Evolutionary conservation across 2,113 vertebrate species (phyloP), one percentile per base, ranked within the genome.

Genomic region (Typhlomys cinereus): DNA sequence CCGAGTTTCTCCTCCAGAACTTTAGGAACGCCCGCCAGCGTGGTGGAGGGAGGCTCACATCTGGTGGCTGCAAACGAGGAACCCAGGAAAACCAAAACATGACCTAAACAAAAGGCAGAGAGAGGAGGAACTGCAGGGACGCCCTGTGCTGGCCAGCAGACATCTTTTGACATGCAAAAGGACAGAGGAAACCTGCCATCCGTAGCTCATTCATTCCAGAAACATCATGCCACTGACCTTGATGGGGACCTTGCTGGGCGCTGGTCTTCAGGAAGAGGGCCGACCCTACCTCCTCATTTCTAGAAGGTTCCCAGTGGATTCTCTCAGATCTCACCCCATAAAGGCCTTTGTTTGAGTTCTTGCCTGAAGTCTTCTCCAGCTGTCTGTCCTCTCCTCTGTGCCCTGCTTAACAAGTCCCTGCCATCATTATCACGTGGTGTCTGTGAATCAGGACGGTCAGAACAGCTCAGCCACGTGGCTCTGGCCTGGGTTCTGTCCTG

Each of bases 21-120:
- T 59, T 20, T 74, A 2, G 74, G 94, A 92, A 87, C 36, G 29
- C 86, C 66, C 20, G 94, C 95, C 92, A 92, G 89, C 25, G 3
- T 4, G 12, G 86, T 82, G 82, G 91, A 96, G 39, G 93, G 95
- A 86, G 27, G 67, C 44, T 75, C 90, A 73, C 94, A 96, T 95
- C 96, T 97, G 96, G 91, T 84, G 86, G 87, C 84, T 95, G 87
- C 89, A 92, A 95, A 91, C 2, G 66, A 95, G 92, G 80, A 92
- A 59, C 89, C 89, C 91, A 96, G 95, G 44, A 79, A 86, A 92
- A 88, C 88, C 85, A 95, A 94, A 92, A 93, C 76, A 87, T 0
- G 15, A 70, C 76, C 70, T 92, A 90, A 95, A 94, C 95, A 96
- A 75, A 90, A 90, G 70, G 70, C 78, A 74, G 46, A 8, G 12